These are phyloP conservation scores for Marmota flaviventris DNA, from an alignment of 2,113 vertebrate genomes.

Conservation along the genomic window DNA sequence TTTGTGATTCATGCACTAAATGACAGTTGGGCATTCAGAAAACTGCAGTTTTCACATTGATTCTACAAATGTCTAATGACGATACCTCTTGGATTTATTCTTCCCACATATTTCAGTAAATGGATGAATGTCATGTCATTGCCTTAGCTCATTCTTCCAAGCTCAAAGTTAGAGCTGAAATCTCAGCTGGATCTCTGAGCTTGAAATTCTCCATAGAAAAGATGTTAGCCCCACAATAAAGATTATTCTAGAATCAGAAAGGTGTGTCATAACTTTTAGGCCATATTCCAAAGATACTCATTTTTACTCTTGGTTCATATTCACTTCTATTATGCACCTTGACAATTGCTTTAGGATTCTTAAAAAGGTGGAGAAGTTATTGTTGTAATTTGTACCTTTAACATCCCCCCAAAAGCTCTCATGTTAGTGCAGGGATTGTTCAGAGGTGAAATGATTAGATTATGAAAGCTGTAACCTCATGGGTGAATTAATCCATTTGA, in stretches of 20 bases:
- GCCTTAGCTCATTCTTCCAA: background rate
- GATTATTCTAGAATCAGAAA: background rate
- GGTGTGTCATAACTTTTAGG: background rate
- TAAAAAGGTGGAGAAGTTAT: background rate
- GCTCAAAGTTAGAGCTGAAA: background rate
- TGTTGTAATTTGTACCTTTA: no score
- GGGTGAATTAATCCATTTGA: no score
- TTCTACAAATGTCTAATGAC: background rate
- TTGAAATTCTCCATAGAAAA: background rate
- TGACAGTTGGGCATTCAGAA: background rate
- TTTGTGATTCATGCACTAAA: background rate
- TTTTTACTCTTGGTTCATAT: background rate
- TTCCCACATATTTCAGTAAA: background rate
- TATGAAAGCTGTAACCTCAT: no score
- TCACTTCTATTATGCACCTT: background rate
- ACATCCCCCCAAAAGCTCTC: no score
- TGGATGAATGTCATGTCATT: background rate
- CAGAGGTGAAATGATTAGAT: no score
- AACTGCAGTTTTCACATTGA: background rate
- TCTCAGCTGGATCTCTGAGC: background rate
- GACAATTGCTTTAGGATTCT: slow-evolving; percentile 4
- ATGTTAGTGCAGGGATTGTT: no score
- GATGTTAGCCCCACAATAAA: background rate
- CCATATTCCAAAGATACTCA: background rate
- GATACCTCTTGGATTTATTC: background rate